Base-by-base conservation (phyloP, 2,797 vertebrate genomes). In the Tiaroga cobitis region DNA sequence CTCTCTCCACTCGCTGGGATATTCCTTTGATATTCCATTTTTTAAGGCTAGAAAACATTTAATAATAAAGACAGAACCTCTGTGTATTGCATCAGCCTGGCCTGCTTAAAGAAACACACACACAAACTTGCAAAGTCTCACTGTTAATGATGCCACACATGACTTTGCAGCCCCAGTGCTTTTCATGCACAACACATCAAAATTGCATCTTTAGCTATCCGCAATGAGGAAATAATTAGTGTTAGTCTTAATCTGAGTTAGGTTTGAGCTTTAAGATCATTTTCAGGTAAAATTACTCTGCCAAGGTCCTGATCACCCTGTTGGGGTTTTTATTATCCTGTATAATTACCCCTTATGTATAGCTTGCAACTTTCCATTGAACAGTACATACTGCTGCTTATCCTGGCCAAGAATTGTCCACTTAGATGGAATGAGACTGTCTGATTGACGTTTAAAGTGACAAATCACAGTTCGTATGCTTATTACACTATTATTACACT, bases 41-140 rank as follows among this genome's bases (percentile, higher is more conserved):
- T n/a, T 63, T 73, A 77, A 78, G 19, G n/a, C 54, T 65, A 3
- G 19, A 79, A 77, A 80, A 39, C 80, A 41, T 85, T 73, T 80
- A 80, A 74, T 72, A 63, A 85, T 63, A 51, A 79, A 85, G 76
- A 26, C 51, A 51, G 59, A 68, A 67, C 24, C 61, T 34, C 39
- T 80, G 37, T 73, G 63, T 73, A 37, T 78, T 79, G 65, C 15
- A 8, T 70, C 37, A 51, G 56, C 63, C n/a, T 77, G 61, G 69
- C 73, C 73, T 77, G 63, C 63, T 78, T 41, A 77, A 39, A 51
- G 43, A 77, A 68, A 29, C 34, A 51, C 43, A 26, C 34, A 21
- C 43, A 29, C 51, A 34, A 26, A 41, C 15, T 75, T 49, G 41
- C 26, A 24, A 34, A 16, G 21, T 63, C 13, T 24, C n/a, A 68